phyloP scores from a whole-genome alignment of 1,140 invertebrate genomes.

The Cydia splendana region DNA sequence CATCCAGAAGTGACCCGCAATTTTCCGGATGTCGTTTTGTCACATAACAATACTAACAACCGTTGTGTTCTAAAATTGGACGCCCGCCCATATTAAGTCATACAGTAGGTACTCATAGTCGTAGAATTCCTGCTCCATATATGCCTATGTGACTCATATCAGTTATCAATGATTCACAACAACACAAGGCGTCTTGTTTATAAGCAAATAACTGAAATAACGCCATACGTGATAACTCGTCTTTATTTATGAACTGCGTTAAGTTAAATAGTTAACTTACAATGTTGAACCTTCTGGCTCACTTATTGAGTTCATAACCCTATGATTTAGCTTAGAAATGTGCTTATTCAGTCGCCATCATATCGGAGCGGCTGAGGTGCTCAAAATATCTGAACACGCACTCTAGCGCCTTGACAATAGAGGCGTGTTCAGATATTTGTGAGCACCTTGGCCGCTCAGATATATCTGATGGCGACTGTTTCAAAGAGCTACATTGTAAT shows the following conservation, averaged over 20 bases:
- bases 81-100: neutral
- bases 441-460: too few relatives aligned
- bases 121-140: neutral
- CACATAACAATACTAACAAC: too few relatives aligned
- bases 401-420: too few relatives aligned
- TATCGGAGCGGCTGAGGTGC: too few relatives aligned
- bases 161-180: constrained; percentile 16
- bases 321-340: neutral
- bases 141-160: constrained; percentile 20
- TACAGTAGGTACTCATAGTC: too few relatives aligned
- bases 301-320: neutral
- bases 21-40: too few relatives aligned
- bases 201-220: neutral
- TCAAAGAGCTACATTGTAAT: neutral
- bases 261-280: neutral
- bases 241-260: neutral
- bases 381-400: too few relatives aligned
- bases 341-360: neutral
- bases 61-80: neutral
- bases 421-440: too few relatives aligned
- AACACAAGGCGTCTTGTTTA: constrained; percentile 22
- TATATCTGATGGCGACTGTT: too few relatives aligned
- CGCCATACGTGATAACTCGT: neutral
- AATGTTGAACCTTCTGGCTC: neutral
- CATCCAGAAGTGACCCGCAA: too few relatives aligned